phyloP scores from a whole-genome alignment of 2,888 invertebrate species.

The Stenurella melanura region DNA sequence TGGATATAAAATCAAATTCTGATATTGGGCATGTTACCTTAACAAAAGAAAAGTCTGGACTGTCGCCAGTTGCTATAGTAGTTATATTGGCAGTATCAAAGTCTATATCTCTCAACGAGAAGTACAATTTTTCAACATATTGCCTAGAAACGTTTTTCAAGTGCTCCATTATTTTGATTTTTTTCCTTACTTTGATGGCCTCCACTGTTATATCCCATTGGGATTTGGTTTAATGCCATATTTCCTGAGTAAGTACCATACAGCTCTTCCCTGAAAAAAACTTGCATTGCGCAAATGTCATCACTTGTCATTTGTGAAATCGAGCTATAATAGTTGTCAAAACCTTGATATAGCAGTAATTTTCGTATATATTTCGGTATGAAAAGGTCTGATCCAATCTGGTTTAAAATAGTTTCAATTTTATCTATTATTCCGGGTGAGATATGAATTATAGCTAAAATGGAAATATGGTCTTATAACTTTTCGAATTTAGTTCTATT shows the following conservation, averaged over 20 bases:
- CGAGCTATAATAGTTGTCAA: not conserved
- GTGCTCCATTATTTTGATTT: too few relatives aligned
- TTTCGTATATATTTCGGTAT: not conserved
- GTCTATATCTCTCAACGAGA: not conserved
- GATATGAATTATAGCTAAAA: too few relatives aligned
- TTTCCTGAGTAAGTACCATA: not conserved
- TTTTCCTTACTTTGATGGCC: not conserved
- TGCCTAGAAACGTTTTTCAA: not conserved
- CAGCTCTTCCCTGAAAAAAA: not conserved
- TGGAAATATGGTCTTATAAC: too few relatives aligned
- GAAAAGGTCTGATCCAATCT: not conserved
- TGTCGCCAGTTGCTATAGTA: not conserved
- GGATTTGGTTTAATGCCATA: not conserved
- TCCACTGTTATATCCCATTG: not conserved
- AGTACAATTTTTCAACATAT: constrained; percentile 1
- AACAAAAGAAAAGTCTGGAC: not conserved
- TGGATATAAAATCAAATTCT: not conserved
- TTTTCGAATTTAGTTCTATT: too few relatives aligned
- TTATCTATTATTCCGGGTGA: too few relatives aligned
- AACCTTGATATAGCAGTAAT: not conserved
- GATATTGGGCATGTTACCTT: not conserved
- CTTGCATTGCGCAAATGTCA: not conserved
- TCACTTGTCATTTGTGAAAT: not conserved
- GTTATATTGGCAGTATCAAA: not conserved
- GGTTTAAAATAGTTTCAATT: too few relatives aligned